Evolutionary conservation across 2,113 vertebrate species (phyloP), one percentile per base, ranked within the genome.

Genomic region (Callionymus lyra): DNA sequence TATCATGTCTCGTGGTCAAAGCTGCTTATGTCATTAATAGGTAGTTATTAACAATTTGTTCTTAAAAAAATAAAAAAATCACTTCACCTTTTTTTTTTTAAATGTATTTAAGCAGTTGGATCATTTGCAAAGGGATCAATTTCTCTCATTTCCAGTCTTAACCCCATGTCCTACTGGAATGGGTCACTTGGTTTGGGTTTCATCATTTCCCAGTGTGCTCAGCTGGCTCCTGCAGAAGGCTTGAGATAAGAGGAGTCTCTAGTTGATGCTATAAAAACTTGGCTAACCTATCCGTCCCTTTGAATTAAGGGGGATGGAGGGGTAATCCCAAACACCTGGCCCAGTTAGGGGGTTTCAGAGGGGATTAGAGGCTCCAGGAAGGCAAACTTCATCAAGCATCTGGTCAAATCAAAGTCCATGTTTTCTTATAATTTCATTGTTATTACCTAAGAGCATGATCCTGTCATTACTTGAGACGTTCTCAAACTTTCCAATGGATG

Each of bases 241-340:
- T 60, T 63, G 54, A 76, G 77, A 80, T 79, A 76, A 76, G 79
- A 67, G n/a, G n/a, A n/a, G n/a, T n/a, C n/a, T n/a, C n/a, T n/a
- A n/a, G 61, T 68, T 57, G 62, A 72, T 69, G 70, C 79, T 80
- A 56, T 76, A 78, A 76, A 76, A 79, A 80, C 72, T 70, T 72
- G 63, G 68, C 75, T 82, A 81, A 75, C 57, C 39, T 65, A 56
- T 58, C 64, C 69, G 53, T 64, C 56, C 68, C 60, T 64, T 52
- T 27, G 21, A 27, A 27, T 27, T 5, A 27, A 27, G 21, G 61
- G 70, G 58, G 56, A 55, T 45, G 56, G 42, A 51, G 51, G 51
- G 69, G 70, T 83, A 84, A 83, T 81, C 77, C 81, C 50, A 58
- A 80, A 81, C 79, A 82, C 81, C 81, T 83, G 79, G 79, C 59